These are phyloP conservation scores for Volucella bombylans DNA, from an alignment of 2,888 invertebrate species.

Conservation along the genomic window DNA sequence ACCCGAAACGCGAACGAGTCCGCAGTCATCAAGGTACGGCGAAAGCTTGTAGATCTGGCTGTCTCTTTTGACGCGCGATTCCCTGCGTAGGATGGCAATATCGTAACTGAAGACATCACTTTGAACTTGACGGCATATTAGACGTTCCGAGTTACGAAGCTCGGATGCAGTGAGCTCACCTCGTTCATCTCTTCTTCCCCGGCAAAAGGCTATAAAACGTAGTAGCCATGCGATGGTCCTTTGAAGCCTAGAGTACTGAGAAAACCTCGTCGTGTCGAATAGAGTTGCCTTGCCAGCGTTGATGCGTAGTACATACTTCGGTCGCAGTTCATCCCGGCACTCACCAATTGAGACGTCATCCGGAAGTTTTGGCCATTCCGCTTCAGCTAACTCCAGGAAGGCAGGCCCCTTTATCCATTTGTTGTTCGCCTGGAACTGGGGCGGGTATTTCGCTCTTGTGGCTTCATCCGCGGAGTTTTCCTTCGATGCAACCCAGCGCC, in stretches of 20 bases:
- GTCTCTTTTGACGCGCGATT: too few species aligned
- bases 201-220: too few species aligned
- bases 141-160: too few species aligned
- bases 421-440: conserved; percentile 7
- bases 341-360: neutral
- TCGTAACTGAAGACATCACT: too few species aligned
- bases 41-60: too few species aligned
- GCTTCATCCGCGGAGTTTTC: conserved; percentile 32
- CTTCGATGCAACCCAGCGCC: conserved; percentile 33
- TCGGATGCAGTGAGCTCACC: too few species aligned
- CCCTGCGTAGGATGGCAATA: too few species aligned
- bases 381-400: conserved; percentile 13
- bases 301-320: neutral
- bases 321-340: neutral
- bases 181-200: too few species aligned
- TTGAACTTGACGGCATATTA: too few species aligned
- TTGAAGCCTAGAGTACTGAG: conserved; percentile 4
- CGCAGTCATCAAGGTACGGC: too few species aligned
- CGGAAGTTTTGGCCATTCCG: conserved; percentile 6
- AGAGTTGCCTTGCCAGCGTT: neutral
- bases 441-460: too few species aligned
- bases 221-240: conserved; percentile 14
- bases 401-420: conserved; percentile 27
- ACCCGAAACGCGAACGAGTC: too few species aligned
- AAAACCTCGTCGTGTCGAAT: conserved; percentile 1